Base-by-base conservation (phyloP, 2,797 vertebrate genomes). In the Diglossa cyanea region DNA sequence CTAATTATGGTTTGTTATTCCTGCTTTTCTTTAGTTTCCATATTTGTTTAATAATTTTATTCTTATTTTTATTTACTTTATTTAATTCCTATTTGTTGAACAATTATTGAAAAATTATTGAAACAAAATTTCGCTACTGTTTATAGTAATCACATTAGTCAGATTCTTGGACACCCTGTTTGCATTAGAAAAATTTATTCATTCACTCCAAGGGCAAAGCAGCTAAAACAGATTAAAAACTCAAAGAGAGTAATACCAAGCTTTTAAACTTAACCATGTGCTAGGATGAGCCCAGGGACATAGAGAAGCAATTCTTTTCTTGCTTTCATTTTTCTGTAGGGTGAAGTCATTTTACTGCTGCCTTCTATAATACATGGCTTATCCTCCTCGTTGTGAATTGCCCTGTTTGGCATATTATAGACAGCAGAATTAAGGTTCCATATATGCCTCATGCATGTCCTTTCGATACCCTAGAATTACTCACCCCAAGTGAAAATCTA, bases 91-190 rank as follows among this genome's bases (percentile, higher is more conserved):
- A 80, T 78, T 47, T 90, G 37, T 79, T 62, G 33, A 67, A 93
- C 94, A 94, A 87, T 35, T 35, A 35, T 35, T 35, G 91, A 97
- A 92, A 96, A 94, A 87, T 35, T 35, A 35, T 35, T 35, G 91
- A 97, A 92, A 96, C 44, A 96, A 93, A 61, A 71, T 94, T 95
- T 78, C 8, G 40, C 58, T 13, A 58, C 15, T 81, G 40, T 90
- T 96, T 77, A 83, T 74, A 93, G n/a, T 82, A 87, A 95, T 92
- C 80, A 57, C 70, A 80, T 95, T 93, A 94, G 86, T 95, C 83
- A 90, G 67, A 96, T 83, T 85, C 60, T 87, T 89, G n/a, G n/a
- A 63, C 65, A 91, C 87, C 31, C 17, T 90, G 42, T 67, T 96
- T 86, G 47, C 57, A 93, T 66, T 60, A 91, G 78, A 31, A 92